These are phyloP conservation scores for Neotoxoptera formosana DNA, from an alignment of 1,140 invertebrate species.

Conservation along the genomic window DNA sequence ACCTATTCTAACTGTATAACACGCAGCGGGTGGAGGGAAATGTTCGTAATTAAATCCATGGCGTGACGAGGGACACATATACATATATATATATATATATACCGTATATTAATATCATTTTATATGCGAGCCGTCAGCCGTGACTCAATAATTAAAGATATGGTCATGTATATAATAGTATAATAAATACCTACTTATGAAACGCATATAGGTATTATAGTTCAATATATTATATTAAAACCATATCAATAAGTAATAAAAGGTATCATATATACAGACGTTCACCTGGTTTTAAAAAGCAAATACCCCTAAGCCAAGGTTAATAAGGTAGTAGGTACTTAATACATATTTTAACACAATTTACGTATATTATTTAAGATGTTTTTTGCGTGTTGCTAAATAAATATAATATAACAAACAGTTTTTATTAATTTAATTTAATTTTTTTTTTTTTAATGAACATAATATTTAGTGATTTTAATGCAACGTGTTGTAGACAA, in stretches of 20 bases:
- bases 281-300: background rate
- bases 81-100: background rate
- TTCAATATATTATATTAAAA: background rate
- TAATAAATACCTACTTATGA: background rate
- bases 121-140: background rate
- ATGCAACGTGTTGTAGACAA: background rate
- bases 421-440: background rate
- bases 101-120: background rate
- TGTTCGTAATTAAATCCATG: constrained; percentile 17
- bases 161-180: background rate
- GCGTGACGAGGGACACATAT: background rate
- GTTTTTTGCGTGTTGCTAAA: background rate
- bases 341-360: background rate
- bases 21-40: background rate
- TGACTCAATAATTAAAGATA: background rate
- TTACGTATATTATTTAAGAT: background rate
- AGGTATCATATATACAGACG: background rate
- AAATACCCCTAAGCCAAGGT: background rate
- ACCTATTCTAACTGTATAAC: background rate
- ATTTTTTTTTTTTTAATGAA: background rate
- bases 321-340: background rate
- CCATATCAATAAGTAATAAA: background rate
- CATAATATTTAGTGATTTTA: background rate
- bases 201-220: background rate
- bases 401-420: background rate